phyloP scores from a whole-genome alignment of 1,140 invertebrate species.

The Zophobas atratus region DNA sequence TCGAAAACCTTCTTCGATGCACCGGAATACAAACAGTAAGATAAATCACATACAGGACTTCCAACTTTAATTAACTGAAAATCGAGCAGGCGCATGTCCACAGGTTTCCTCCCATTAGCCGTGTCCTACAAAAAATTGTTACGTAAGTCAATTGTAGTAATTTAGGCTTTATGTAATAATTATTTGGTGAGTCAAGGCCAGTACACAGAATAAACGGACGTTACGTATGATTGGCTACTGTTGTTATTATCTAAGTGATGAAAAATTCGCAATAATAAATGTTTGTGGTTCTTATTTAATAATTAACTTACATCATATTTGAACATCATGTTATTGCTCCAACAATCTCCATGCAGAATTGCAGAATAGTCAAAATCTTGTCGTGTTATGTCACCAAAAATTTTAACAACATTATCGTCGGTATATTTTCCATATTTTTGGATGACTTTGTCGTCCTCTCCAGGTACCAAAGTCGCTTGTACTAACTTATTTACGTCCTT shows the following conservation, averaged over 20 bases:
- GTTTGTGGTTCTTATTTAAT: no score
- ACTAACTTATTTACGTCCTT: constrained; percentile 65
- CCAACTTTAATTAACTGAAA: constrained; percentile 38
- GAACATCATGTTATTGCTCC: constrained; percentile 71
- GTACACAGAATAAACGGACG: no score
- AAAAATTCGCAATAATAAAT: no score
- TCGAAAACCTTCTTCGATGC: constrained; percentile 25
- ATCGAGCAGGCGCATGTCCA: constrained; percentile 25
- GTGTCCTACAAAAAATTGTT: constrained; percentile 4
- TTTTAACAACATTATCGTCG: not conserved
- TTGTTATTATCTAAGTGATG: no score
- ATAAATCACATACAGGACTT: constrained; percentile 47
- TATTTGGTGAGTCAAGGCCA: no score
- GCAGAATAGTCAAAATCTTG: not conserved
- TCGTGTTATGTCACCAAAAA: not conserved
- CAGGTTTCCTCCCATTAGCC: not conserved
- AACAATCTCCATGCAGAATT: constrained; percentile 70
- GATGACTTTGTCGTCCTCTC: not conserved
- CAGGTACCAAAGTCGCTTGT: not conserved
- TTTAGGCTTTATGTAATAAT: no score
- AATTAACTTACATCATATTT: constrained; percentile 67
- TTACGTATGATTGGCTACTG: no score
- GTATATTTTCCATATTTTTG: not conserved
- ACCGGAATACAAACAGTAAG: constrained; percentile 49
- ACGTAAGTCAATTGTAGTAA: no score